Base-by-base conservation (phyloP, 2,888 invertebrate genomes). In the Ditylenchus weischeri region DNA sequence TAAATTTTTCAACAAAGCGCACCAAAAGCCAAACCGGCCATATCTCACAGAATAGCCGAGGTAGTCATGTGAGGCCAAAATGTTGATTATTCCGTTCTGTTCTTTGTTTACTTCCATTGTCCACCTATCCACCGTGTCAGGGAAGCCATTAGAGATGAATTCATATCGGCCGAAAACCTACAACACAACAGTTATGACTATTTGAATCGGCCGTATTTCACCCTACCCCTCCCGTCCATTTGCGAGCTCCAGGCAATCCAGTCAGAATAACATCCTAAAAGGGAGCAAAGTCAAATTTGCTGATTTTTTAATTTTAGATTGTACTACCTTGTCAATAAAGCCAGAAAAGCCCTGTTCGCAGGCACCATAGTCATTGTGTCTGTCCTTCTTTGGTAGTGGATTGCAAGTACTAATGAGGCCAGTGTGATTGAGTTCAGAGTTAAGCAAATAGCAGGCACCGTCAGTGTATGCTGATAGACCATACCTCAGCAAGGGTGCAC, bases 311-410 rank as follows among this genome's bases (percentile, higher is more conserved):
- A 54, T 4, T 29, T 29, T 29, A 29, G 29, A 29, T 29, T 29
- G 29, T 29, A 29, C 29, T 29, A 78, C 78, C 67, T 78, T 68
- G 60, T 78, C 79, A 48, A 81, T 73, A 47, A 72, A 75, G 18
- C 77, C 78, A 38, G 82, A 83, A 70, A 80, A 78, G 58, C 82
- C 82, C 64, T 82, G 78, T 74, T 80, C 75, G 68, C 82, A 82
- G 19, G 76, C 75, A 43, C 80, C 82, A 65, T 79, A 83, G 50
- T 76, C 78, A 65, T 82, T 82, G 68, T 82, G 82, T 35, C 82
- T 63, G 21, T 76, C 78, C 21, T 66, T 70, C 49, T 73, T 73
- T 0, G 74, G 67, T 49, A 77, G 62, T 21, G 67, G 54, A 38
- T 62, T 51, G 61, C 75, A 76, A 13, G 72, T 74, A 61, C 64